These are phyloP conservation scores for Muscicapa adusta DNA, from an alignment of 2,113 vertebrate genomes.

Conservation along the genomic window DNA sequence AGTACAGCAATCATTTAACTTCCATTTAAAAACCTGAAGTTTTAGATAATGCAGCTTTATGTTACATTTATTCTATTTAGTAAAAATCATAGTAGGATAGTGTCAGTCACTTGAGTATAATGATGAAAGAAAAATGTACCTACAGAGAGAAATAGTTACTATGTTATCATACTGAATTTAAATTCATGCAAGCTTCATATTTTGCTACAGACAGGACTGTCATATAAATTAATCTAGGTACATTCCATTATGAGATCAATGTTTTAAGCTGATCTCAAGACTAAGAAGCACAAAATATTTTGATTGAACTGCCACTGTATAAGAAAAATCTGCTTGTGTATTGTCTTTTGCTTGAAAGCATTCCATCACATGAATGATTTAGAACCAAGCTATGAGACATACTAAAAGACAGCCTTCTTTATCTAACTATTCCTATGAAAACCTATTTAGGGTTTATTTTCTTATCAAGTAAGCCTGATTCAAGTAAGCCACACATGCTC, in stretches of 20 bases:
- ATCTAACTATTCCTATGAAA: neutral
- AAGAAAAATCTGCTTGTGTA: neutral
- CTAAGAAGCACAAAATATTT: neutral
- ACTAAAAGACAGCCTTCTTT: neutral
- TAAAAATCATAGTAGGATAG: neutral
- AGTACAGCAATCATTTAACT: neutral
- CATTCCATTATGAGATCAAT: neutral
- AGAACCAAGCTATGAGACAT: neutral
- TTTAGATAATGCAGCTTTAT: neutral
- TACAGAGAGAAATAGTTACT: neutral
- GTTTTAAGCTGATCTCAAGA: neutral
- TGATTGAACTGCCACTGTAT: neutral
- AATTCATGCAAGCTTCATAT: neutral
- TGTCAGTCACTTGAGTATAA: neutral
- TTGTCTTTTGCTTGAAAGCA: neutral
- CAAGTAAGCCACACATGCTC: neutral
- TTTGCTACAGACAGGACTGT: neutral
- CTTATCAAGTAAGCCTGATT: neutral
- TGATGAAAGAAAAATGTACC: neutral
- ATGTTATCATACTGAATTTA: neutral
- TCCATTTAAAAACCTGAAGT: neutral
- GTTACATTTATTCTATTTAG: neutral
- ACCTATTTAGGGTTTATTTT: neutral
- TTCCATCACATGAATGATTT: neutral
- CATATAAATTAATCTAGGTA: neutral